Percentiles rank a stretch among this genome's conserved stretches.
These are phyloP conservation scores for Ormyrus thymus DNA, from an alignment of 2,888 invertebrate genomes.

Conservation along the genomic window DNA sequence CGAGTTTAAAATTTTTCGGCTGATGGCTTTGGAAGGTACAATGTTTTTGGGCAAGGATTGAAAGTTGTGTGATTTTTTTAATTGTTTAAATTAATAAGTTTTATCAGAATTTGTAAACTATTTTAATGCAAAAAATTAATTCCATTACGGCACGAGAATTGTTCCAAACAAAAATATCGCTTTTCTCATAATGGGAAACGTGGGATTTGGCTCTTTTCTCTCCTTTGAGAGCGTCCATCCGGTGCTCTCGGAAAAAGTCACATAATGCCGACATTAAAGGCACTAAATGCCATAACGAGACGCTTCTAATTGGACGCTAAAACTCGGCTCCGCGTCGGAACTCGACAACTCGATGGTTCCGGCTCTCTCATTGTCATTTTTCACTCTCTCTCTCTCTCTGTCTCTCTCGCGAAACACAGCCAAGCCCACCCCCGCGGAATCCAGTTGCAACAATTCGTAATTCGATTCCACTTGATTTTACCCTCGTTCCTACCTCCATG, in stretches of 20 bases:
- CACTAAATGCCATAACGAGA: slow-evolving; percentile 44
- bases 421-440: slow-evolving; percentile 9
- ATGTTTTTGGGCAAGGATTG: too few relatives aligned
- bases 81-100: too few relatives aligned
- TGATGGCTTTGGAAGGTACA: too few relatives aligned
- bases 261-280: slow-evolving; percentile 45
- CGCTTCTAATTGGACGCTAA: slow-evolving; percentile 50
- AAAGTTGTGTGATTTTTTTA: too few relatives aligned
- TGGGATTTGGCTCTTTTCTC: too few relatives aligned
- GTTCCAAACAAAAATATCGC: too few relatives aligned
- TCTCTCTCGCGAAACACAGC: too few relatives aligned
- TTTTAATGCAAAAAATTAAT: too few relatives aligned
- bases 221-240: neutral
- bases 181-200: too few relatives aligned
- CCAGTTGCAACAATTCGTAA: slow-evolving; percentile 34
- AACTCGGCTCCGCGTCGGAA: slow-evolving; percentile 24
- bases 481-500: neutral
- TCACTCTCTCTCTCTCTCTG: slow-evolving; percentile 1
- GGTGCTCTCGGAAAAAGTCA: slow-evolving; percentile 35
- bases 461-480: slow-evolving; percentile 42
- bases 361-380: slow-evolving; percentile 26
- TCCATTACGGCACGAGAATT: neutral
- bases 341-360: slow-evolving; percentile 14
- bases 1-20: too few relatives aligned
- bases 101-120: too few relatives aligned